Evolutionary conservation across 1,140 invertebrate species (phyloP), one percentile per base, ranked within the genome.

Genomic region (Plodia interpunctella): DNA sequence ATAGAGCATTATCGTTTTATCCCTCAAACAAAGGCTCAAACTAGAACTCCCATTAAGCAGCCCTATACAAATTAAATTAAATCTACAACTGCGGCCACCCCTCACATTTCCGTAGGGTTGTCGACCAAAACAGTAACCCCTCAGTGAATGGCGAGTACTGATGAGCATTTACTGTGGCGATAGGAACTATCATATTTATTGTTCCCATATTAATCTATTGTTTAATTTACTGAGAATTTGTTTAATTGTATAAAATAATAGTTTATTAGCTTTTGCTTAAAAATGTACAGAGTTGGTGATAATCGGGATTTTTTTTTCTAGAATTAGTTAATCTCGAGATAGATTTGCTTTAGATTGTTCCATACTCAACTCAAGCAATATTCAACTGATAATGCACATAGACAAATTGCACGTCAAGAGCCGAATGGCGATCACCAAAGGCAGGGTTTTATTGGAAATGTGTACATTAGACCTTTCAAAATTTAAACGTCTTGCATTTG

Each of bases 391-490:
- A n/a, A n/a, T n/a, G n/a, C n/a, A n/a, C 71, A 79, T 71, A 75
- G 71, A 82, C 74, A 78, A 80, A 75, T 79, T 81, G 70, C 71
- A 67, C 77, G 62, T 68, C 63, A 60, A 62, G 57, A 59, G 35
- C 62, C 62, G 68, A 76, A 65, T 50, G 59, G 32, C 32, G 32
- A 35, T 5, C 32, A 35, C 32, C 32, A 25, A 25, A 25, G 32
- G 9, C 9, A 35, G 9, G 32, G 32, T 35, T 35, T 35, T 5
- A 35, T 35, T 5, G 15, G 38, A 38, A 8, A 38, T 13, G 35
- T 13, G 5, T 8, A 38, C 35, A 38, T 2, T 8, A 9, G 38
- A 10, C n/a, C 13, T 15, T 15, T 10, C 15, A 17, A 44, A 44
- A 44, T 44, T 44, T 44, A n/a, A 3, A 15, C 38, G n/a, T 3